Conservation (phyloP, 2,888 invertebrate species). For the Acanthacorydalis orientalis region DNA sequence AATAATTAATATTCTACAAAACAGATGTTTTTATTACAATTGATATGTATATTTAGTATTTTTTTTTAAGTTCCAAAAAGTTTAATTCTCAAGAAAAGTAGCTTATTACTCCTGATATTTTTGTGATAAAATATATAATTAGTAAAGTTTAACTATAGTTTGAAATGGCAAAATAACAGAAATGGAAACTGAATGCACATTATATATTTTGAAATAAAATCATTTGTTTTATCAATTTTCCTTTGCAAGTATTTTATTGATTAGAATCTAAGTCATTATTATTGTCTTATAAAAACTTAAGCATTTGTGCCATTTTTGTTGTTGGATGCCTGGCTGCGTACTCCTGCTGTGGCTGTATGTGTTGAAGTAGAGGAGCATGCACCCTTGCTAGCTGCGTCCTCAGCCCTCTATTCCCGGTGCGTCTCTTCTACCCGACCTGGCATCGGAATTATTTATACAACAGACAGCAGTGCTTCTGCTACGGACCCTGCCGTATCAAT, state of each 20-base stretch:
- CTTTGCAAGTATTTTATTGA: no score
- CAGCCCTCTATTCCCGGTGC: neutral
- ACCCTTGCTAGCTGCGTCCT: conserved; percentile 24
- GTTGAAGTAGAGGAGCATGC: conserved; percentile 31
- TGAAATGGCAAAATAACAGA: neutral
- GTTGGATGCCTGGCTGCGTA: conserved; percentile 10
- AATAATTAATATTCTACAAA: no score
- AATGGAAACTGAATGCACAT: no score
- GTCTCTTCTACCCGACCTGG: neutral
- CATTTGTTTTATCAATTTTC: no score
- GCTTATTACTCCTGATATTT: neutral
- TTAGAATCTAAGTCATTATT: no score
- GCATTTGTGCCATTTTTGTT: neutral
- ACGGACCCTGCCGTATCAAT: no score
- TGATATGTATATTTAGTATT: no score
- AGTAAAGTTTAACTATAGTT: neutral
- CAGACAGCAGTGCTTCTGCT: neutral
- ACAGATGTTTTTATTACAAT: no score
- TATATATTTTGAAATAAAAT: no score
- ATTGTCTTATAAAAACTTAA: no score
- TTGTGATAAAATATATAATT: neutral
- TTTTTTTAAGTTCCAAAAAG: no score
- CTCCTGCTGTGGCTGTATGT: conserved; percentile 10
- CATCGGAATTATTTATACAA: neutral
- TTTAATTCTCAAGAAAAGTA: no score